Evolutionary conservation across 2,797 vertebrate species (phyloP), one percentile per base, ranked within the genome.

Genomic region (Botia almorhae): DNA sequence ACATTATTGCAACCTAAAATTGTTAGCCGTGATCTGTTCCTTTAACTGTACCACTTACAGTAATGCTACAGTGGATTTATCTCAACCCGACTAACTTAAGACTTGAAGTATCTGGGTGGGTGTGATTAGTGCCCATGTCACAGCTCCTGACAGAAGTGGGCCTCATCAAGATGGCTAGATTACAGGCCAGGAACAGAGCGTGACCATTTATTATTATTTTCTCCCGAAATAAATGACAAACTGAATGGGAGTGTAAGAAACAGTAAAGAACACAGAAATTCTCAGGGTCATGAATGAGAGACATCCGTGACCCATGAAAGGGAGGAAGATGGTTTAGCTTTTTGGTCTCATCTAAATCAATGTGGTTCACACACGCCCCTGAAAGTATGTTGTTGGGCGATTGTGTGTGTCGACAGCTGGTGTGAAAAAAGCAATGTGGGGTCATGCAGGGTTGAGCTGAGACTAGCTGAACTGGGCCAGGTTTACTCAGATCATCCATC

Each of bases 91-190:
- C 71, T 83, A 50, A 46, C 43, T 46, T 8, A 81, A 51, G 77
- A 56, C 72, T 83, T 83, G 84, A 89, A 84, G 81, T 68, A 72
- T 81, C 84, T 87, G 84, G 63, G 53, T 83, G 70, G 69, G 64
- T 69, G 81, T 80, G 83, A 84, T 84, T 83, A 71, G 60, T 75
- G 79, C 64, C 73, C 39, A 55, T 70, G 43, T 69, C 26, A 76
- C 74, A 77, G 46, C 75, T 70, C 21, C 53, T 69, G 33, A 77
- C 65, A 80, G 67, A 73, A 55, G 55, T 51, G 69, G 67, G 53
- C 73, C 73, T 76, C 63, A 56, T 51, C 60, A 63, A 78, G 74
- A 77, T 68, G 82, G 84, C 85, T 82, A 83, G 83, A 86, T 87
- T 84, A 87, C 77, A 77, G 64, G 56, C 68, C 21, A 46, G 26